Base-by-base conservation (phyloP, 1,140 invertebrate genomes). In the Philopotamus ludificatus region DNA sequence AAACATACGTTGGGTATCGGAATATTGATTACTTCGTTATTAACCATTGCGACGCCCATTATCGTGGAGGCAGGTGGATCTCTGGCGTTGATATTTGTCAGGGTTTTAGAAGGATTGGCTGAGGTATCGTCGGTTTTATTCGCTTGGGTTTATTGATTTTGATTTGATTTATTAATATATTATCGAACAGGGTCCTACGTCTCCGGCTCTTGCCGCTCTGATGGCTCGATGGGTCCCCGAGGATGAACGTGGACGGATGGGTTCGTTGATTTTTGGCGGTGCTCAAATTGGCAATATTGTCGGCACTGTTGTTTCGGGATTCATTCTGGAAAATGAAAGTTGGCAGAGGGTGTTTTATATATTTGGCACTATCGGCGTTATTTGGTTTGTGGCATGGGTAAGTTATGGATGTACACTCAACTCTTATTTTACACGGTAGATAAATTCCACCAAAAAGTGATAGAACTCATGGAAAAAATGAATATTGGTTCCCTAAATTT, bases 331-430 rank as follows among this genome's bases (percentile, higher is more conserved):
- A 8, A 81, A 86, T 62, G 81, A 84, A 3, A 85, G 86, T 12
- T 93, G 91, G 91, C 82, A 86, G 1, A 82, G 84, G 0, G 89
- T 92, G 0, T 94, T 93, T 75, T 93, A 93, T 73, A 82, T 92
- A 8, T 95, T 94, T 76, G 93, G 93, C 68, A 81, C 82, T 58
- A 72, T 89, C 0, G 88, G 88, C 3, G 77, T 90, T 1, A 53
- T 89, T 0, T 92, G 89, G 89, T 90, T 89, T 59, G 73, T 88
- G 22, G 72, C 89, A 42, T 92, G 89, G 85, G 82, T 85, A 74
- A 79, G 80, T 79, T n/a, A n/a, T n/a, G n/a, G n/a, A n/a, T n/a
- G n/a, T n/a, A n/a, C n/a, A n/a, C n/a, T n/a, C n/a, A n/a, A n/a
- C n/a, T n/a, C n/a, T n/a, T n/a, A n/a, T n/a, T n/a, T n/a, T n/a